Base-by-base conservation (phyloP, 1,140 invertebrate species). In the Drosophila mojavensis region DNA sequence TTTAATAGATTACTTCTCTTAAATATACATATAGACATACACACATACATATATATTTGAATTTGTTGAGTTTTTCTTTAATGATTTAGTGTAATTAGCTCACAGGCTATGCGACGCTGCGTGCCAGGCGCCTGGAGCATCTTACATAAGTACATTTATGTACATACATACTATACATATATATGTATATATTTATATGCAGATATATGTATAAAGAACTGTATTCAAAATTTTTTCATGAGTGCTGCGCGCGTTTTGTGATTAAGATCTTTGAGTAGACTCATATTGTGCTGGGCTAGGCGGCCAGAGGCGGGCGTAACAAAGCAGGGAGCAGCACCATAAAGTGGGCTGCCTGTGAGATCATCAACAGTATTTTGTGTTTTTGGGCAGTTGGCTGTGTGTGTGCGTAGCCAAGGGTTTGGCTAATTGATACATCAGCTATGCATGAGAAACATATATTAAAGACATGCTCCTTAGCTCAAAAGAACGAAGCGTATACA, bases 61-160 rank as follows among this genome's bases (percentile, higher is more conserved):
- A 88, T 88, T 83, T 74, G 77, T 84, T 83, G 59, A 70, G 78
- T 76, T 78, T 30, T 55, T 62, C 43, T 47, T 78, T 81, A 75
- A 88, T 78, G 80, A 88, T 88, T 89, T 89, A 67, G 75, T 90
- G 80, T 89, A 89, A 89, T 89, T 68, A 88, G 71, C 59, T 60
- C 26, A 64, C 43, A 72, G 64, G 51, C 68, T 53, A 68, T 51
- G 39, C 58, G 69, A 36, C 39, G 64, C 70, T 61, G 56, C 51
- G 54, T 26, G 36, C 72, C 13, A 60, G 67, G 67, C 72, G 66
- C 54, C 72, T 48, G 10, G 6, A 28, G 10, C 66, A 43, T 20
- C 15, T 65, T 69, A 75, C 67, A 64, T 39, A 54, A 33, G 1
- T 48, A 48, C 26, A 45, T 17, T 5, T 17, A 3, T 45, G 0